phyloP scores from a whole-genome alignment of 2,888 invertebrate species.

The Tipula helvola region DNA sequence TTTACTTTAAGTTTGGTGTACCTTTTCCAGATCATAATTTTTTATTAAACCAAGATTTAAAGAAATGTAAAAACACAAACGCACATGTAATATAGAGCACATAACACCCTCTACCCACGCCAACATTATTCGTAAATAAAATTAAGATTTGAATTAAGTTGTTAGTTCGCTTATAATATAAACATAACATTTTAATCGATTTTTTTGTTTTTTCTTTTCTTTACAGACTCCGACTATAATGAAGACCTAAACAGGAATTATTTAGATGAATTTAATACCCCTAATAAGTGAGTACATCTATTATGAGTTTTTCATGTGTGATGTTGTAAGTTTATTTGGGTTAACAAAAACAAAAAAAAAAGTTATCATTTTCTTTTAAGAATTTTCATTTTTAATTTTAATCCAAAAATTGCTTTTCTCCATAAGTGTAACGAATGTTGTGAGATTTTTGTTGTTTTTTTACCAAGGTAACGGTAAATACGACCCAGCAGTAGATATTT shows the following conservation, averaged over 20 bases:
- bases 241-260: conserved; percentile 4
- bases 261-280: conserved; percentile 1
- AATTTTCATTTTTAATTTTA: neutral
- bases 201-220: neutral
- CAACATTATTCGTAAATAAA: neutral
- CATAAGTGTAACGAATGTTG: neutral
- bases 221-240: conserved; percentile 1
- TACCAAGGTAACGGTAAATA: too few relatives aligned
- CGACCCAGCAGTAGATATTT: too few relatives aligned
- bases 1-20: neutral
- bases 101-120: neutral
- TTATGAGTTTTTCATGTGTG: neutral
- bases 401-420: neutral
- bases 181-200: neutral
- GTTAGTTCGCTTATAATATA: neutral
- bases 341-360: neutral
- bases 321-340: neutral
- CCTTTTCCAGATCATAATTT: neutral
- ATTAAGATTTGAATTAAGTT: neutral
- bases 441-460: neutral
- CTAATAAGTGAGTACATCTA: conserved; percentile 6
- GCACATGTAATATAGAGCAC: neutral
- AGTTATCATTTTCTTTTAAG: neutral
- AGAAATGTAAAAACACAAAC: neutral
- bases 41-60: neutral